Evolutionary conservation across 2,888 invertebrate species (phyloP).

Genomic region (Drosophila hamatofila): DNA sequence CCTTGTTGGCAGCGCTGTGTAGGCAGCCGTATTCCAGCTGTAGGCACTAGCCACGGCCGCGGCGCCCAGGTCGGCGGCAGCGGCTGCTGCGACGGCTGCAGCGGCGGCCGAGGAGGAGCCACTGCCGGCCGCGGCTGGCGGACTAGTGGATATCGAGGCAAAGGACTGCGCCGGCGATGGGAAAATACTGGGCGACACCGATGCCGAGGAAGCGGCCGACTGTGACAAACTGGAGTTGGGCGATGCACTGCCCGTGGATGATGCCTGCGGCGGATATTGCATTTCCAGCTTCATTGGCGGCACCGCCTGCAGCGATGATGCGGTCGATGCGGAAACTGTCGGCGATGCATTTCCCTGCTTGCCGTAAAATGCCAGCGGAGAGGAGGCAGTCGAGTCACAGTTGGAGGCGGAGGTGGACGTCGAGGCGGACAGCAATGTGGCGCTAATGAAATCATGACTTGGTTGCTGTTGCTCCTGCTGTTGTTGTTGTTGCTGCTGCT

Average conservation of each 20-base stretch:
- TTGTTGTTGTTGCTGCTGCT: conserved; percentile 37
- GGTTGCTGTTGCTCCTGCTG: conserved; percentile 46
- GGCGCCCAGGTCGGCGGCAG: conserved; percentile 78
- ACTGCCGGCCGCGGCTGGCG: conserved; percentile 63
- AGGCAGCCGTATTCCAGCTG: conserved; percentile 81
- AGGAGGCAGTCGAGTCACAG: conserved; percentile 38
- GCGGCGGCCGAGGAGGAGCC: conserved; percentile 66
- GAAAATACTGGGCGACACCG: conserved; percentile 84
- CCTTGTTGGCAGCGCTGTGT: conserved; percentile 82
- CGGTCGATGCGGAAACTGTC: conserved; percentile 42
- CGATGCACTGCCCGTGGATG: conserved; percentile 84
- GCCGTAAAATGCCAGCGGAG: conserved; percentile 44
- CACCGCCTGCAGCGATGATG: conserved; percentile 37
- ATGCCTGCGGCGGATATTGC: conserved; percentile 85
- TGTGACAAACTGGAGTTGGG: conserved; percentile 83
- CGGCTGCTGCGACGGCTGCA: conserved; percentile 66
- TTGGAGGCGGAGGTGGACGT: conserved; percentile 23
- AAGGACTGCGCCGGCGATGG: conserved; percentile 84
- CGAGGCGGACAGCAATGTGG: conserved; percentile 57
- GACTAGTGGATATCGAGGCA: conserved; percentile 81
- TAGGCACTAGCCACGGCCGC: conserved; percentile 79
- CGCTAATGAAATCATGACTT: conserved; percentile 68
- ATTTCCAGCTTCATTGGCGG: conserved; percentile 81
- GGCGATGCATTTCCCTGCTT: conserved; percentile 48
- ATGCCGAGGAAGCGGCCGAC: conserved; percentile 83